phyloP scores from a whole-genome alignment of 2,888 invertebrate genomes.

The Danaus chrysippus region DNA sequence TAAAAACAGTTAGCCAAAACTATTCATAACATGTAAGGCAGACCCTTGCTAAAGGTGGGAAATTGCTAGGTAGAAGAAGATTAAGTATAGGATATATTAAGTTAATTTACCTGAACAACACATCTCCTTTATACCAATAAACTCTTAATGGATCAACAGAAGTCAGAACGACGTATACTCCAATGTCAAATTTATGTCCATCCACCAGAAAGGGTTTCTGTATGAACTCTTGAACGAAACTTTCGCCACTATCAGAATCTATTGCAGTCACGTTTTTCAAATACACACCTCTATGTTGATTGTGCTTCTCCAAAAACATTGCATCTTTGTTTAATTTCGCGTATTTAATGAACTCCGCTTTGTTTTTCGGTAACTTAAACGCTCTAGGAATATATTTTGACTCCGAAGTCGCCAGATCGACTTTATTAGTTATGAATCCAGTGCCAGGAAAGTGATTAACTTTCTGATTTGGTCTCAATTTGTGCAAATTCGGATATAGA shows the following conservation, averaged over 20 bases:
- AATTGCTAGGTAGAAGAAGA: no score
- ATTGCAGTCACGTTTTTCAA: constrained; percentile 85
- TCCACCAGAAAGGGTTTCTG: constrained; percentile 93
- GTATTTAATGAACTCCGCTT: constrained; percentile 84
- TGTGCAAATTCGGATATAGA: constrained; percentile 72
- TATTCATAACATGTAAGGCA: no score
- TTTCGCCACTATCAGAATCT: constrained; percentile 83
- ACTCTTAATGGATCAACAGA: constrained; percentile 93
- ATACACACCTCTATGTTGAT: constrained; percentile 92
- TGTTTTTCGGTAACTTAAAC: constrained; percentile 90
- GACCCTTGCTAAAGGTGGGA: no score
- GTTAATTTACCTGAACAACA: constrained; percentile 85
- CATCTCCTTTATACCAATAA: constrained; percentile 94
- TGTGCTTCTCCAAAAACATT: constrained; percentile 94
- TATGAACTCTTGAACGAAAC: constrained; percentile 95
- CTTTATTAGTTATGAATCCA: constrained; percentile 95
- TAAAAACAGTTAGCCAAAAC: no score
- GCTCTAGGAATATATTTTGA: constrained; percentile 91
- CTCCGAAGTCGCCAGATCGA: constrained; percentile 88
- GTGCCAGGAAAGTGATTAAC: constrained; percentile 97
- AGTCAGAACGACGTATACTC: constrained; percentile 94
- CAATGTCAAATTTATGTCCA: constrained; percentile 97
- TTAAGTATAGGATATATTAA: no score
- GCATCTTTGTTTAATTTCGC: constrained; percentile 82
- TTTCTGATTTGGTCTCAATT: constrained; percentile 84